Evolutionary conservation across 2,888 invertebrate genomes (phyloP).

Genomic region (Serrognathus titanus): DNA sequence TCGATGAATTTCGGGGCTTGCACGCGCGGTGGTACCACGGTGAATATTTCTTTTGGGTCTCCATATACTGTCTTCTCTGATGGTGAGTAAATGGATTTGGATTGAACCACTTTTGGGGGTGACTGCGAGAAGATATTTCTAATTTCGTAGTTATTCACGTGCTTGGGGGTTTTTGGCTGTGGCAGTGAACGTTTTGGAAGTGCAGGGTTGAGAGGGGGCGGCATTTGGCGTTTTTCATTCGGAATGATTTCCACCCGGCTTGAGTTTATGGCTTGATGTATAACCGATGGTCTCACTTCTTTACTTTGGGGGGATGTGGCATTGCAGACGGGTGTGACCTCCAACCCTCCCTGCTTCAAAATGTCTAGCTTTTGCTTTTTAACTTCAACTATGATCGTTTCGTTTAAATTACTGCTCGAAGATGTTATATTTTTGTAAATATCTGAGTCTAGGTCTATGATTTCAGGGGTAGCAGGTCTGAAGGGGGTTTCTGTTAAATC

Average conservation of each 20-base stretch:
- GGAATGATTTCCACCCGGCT: slow-evolving; percentile 9
- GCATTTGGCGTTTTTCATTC: slow-evolving; percentile 30
- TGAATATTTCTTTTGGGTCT: slow-evolving; percentile 67
- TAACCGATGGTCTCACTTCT: slow-evolving; percentile 42
- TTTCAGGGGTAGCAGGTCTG: slow-evolving; percentile 61
- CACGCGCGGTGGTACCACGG: slow-evolving; percentile 48
- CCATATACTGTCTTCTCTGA: slow-evolving; percentile 67
- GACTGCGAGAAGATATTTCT: slow-evolving; percentile 31
- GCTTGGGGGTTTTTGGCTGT: slow-evolving; percentile 7
- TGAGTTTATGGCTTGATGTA: slow-evolving; percentile 30
- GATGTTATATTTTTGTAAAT: slow-evolving; percentile 26
- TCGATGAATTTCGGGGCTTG: slow-evolving; percentile 44
- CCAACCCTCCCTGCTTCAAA: slow-evolving; percentile 69
- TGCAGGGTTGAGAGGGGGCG: slow-evolving; percentile 29
- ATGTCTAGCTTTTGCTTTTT: slow-evolving; percentile 72
- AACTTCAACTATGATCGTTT: slow-evolving; percentile 48
- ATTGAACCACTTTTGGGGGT: slow-evolving; percentile 61
- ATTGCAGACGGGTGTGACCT: slow-evolving; percentile 65
- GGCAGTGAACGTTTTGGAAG: slow-evolving; percentile 32
- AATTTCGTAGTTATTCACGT: background rate
- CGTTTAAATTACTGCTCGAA: slow-evolving; percentile 25
- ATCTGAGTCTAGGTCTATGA: slow-evolving; percentile 58
- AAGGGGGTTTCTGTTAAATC: slow-evolving; percentile 54
- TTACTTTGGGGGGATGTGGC: slow-evolving; percentile 32
- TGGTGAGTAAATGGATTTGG: slow-evolving; percentile 62